Evolutionary conservation across 2,888 invertebrate species (phyloP), one percentile per base, ranked within the genome.

Genomic region (Papilio demoleus): DNA sequence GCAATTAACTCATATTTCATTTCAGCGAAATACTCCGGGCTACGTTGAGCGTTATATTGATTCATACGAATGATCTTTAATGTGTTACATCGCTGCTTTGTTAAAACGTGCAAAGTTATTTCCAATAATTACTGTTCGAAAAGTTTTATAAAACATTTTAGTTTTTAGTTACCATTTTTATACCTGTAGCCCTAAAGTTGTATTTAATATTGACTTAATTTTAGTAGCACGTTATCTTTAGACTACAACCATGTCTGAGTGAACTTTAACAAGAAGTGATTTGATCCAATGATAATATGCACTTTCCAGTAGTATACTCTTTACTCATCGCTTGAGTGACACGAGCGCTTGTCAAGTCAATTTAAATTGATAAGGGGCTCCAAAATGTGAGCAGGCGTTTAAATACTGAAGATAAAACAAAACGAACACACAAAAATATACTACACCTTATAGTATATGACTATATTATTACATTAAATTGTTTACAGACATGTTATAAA

Each of bases 1-100:
- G 75, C 81, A 86, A 88, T 90, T 87, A 88, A 76, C 70, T 74
- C 75, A 77, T 81, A 74, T 79, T 76, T 84, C 82, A 85, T 86
- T 86, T 81, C 85, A 82, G 14, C 47, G 27, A 75, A 76, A 78
- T 76, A 77, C 73, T 79, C 73, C 73, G 76, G 73, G 70, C 73
- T 73, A 75, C 83, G 79, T 82, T 80, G 79, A 75, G 77, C 75
- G 76, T 77, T 81, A 77, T 85, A 87, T 88, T 86, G 86, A 88
- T 88, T 88, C 86, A 86, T 86, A 77, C 77, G 78, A 77, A 76
- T 78, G 78, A 81, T 80, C 77, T 77, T 78, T 78, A 77, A 70
- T 79, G 78, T 75, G 77, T 72, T 75, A 74, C 77, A n/a, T 79
- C 76, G 66, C 67, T 53, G 79, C 73, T 73, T 77, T 78, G 81